Conservation (phyloP, 1,140 invertebrate genomes). For the Bombus soroeensis region DNA sequence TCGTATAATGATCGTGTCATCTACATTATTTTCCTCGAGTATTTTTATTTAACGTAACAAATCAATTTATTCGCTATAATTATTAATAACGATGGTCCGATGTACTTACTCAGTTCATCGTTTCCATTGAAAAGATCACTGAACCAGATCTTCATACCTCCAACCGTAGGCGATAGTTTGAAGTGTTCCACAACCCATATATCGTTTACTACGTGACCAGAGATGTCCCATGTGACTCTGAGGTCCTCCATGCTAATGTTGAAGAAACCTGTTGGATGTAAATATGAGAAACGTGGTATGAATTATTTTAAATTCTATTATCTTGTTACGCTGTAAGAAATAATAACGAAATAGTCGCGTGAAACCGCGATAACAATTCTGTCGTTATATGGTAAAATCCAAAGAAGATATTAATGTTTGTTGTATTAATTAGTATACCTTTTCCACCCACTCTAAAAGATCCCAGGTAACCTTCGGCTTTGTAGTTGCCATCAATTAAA, state of each 20-base stretch:
- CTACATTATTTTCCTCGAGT: not conserved
- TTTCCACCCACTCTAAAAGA: slow-evolving; percentile 81
- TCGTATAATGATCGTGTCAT: not conserved
- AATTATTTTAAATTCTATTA: too few relatives aligned
- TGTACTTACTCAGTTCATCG: slow-evolving; percentile 83
- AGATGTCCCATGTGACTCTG: slow-evolving; percentile 68
- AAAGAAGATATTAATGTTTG: too few relatives aligned
- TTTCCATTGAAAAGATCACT: slow-evolving; percentile 84
- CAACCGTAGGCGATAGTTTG: slow-evolving; percentile 85
- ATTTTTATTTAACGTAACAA: not conserved
- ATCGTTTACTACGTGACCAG: slow-evolving; percentile 75
- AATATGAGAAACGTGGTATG: not conserved
- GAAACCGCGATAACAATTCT: too few relatives aligned
- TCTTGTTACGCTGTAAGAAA: too few relatives aligned
- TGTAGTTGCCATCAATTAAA: slow-evolving; percentile 81
- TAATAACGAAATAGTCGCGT: too few relatives aligned
- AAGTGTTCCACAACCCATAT: slow-evolving; percentile 84
- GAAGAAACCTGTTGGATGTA: slow-evolving; percentile 71
- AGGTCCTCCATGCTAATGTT: slow-evolving; percentile 77
- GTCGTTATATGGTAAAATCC: too few relatives aligned
- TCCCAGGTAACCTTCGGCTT: slow-evolving; percentile 82
- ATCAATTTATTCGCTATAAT: not conserved
- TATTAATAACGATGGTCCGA: too few relatives aligned
- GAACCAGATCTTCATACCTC: slow-evolving; percentile 83
- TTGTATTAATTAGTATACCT: slow-evolving; percentile 68